Percentiles rank a stretch among this genome's conserved stretches.
phyloP scores from a whole-genome alignment of 2,113 vertebrate species.

The Chunga burmeisteri region DNA sequence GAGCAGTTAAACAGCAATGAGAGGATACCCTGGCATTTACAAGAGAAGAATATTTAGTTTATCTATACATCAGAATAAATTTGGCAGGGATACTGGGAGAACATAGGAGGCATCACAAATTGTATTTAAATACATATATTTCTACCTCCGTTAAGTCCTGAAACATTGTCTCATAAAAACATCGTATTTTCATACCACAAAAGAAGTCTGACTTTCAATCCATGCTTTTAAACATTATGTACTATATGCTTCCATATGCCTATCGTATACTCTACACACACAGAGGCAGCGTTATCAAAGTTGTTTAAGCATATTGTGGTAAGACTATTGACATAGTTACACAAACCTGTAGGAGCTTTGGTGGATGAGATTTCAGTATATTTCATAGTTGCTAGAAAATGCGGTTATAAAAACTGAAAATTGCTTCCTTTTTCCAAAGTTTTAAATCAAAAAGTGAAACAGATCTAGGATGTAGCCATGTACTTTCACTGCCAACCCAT shows the following conservation, averaged over 20 bases:
- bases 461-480: neutral
- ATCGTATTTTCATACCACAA: neutral
- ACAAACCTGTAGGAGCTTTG: neutral
- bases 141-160: neutral
- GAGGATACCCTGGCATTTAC: neutral
- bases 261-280: neutral
- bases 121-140: neutral
- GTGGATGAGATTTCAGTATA: neutral
- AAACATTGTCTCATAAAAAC: neutral
- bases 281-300: rapidly evolving
- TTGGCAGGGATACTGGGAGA: neutral
- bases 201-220: neutral
- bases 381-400: neutral
- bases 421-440: neutral
- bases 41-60: neutral
- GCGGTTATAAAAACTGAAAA: neutral
- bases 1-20: neutral
- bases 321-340: neutral
- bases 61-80: neutral
- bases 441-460: neutral
- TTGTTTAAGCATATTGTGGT: neutral
- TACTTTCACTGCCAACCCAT: neutral
- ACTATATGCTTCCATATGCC: neutral
- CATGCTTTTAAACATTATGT: neutral
- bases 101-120: neutral